These are phyloP conservation scores for Drosophila prostipennis DNA, from an alignment of 2,888 invertebrate species.

Conservation along the genomic window DNA sequence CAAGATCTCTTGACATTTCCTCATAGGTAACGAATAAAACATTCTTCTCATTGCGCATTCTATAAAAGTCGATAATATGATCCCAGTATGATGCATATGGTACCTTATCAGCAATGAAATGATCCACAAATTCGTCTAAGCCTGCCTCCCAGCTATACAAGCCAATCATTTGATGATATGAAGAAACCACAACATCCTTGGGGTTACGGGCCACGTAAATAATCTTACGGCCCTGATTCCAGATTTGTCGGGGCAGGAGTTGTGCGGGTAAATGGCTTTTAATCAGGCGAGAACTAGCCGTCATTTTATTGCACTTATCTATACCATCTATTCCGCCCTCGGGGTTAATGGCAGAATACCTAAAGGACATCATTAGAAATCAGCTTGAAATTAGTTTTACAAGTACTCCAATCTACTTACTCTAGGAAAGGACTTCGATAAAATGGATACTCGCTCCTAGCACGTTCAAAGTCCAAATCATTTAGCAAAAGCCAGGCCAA, in stretches of 20 bases:
- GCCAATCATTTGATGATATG: slow-evolving; percentile 88
- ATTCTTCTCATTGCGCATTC: slow-evolving; percentile 59
- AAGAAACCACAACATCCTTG: slow-evolving; percentile 92
- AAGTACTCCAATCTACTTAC: slow-evolving; percentile 34
- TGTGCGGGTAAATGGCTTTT: slow-evolving; percentile 67
- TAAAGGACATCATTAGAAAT: background rate
- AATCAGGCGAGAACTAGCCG: slow-evolving; percentile 53
- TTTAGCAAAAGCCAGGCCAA: slow-evolving; percentile 64
- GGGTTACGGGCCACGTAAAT: slow-evolving; percentile 93
- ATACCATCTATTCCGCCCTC: background rate
- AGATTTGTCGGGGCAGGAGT: slow-evolving; percentile 58
- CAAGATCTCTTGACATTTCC: slow-evolving; percentile 67
- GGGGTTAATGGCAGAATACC: background rate
- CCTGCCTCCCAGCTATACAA: slow-evolving; percentile 86
- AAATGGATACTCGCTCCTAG: slow-evolving; percentile 29
- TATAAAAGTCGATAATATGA: slow-evolving; percentile 72
- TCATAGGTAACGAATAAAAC: slow-evolving; percentile 74
- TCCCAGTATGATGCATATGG: slow-evolving; percentile 61
- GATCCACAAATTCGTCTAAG: slow-evolving; percentile 84
- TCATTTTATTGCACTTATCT: slow-evolving; percentile 7
- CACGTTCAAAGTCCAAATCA: slow-evolving; percentile 56
- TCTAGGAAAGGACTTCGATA: slow-evolving; percentile 47
- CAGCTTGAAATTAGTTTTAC: background rate
- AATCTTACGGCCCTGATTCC: slow-evolving; percentile 84
- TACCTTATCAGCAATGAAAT: slow-evolving; percentile 37